These are phyloP conservation scores for Nannospalax galili DNA, from an alignment of 2,113 vertebrate species.

Conservation along the genomic window DNA sequence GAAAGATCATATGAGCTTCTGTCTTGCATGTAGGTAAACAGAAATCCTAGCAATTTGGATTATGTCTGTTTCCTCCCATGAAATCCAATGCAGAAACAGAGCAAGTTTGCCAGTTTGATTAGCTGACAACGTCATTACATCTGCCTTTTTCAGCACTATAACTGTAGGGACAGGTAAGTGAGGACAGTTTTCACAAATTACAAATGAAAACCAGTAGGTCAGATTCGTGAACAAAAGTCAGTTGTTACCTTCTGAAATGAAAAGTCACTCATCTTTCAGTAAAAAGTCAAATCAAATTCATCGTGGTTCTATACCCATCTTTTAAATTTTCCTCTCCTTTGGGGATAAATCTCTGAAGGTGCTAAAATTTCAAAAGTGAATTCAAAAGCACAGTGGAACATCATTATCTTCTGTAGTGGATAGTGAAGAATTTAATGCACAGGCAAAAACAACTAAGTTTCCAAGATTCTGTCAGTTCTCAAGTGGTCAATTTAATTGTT, in stretches of 20 bases:
- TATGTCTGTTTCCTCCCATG: too few species aligned
- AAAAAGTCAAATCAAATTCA: background rate
- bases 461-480: background rate
- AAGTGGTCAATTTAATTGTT: background rate
- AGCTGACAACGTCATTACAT: too few species aligned
- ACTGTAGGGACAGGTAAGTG: background rate
- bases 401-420: background rate
- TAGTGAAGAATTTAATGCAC: background rate
- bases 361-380: background rate
- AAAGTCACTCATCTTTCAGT: background rate
- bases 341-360: constrained; percentile 15
- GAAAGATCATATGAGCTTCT: too few species aligned
- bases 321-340: background rate
- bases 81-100: too few species aligned
- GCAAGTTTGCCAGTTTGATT: too few species aligned
- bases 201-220: background rate
- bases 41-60: too few species aligned
- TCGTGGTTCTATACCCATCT: background rate
- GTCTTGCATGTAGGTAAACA: too few species aligned
- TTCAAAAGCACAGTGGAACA: background rate
- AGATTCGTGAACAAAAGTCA: background rate
- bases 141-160: too few species aligned
- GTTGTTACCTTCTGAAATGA: background rate
- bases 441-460: background rate
- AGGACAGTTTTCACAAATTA: background rate